Base-by-base conservation (phyloP, 2,888 invertebrate genomes). In the Ormyrus nitidulus region DNA sequence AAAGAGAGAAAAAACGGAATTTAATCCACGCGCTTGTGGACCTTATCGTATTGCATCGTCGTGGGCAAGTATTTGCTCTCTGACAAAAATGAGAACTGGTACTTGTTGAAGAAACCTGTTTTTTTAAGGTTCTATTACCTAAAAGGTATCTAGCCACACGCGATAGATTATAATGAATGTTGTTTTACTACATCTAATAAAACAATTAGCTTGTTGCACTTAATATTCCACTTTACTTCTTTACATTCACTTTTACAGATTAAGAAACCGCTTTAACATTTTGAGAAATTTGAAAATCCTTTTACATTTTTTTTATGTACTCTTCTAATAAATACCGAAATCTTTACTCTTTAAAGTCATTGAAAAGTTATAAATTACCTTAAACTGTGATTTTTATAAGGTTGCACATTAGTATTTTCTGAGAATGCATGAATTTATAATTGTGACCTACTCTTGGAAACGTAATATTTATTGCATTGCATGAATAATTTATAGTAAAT, bases 31-130 rank as follows among this genome's bases (percentile, higher is more conserved):
- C 53, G 34, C 19, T 19, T 11, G 10, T 34, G 53, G 34, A 66
- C 11, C 66, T 66, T 66, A 66, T 66, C 66, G 66, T 6, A 34
- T 53, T 66, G 53, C 66, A 53, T 66, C 51, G 51, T 34, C 53
- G 51, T 66, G 53, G 13, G 53, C 44, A 51, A 53, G 19, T 11
- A 19, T 53, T 53, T 53, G 66, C 19, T 66, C 10, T 51, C 10
- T 34, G 46, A 19, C 51, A 66, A 66, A 51, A 34, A 53, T 51
- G 51, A 19, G 53, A 10, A 8, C 9, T 9, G 7, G 10, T 19
- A 53, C 48, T 44, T 48, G 19, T 6, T 70, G 46, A 66, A 53
- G 19, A 53, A 61, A 53, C 53, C 34, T 19, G 34, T 66, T 66
- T 34, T 66, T 53, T 9, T 8, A 53, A 66, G 51, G 4, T 10